These are phyloP conservation scores for Crenuchus spilurus DNA, from an alignment of 2,797 vertebrate species.

Conservation along the genomic window DNA sequence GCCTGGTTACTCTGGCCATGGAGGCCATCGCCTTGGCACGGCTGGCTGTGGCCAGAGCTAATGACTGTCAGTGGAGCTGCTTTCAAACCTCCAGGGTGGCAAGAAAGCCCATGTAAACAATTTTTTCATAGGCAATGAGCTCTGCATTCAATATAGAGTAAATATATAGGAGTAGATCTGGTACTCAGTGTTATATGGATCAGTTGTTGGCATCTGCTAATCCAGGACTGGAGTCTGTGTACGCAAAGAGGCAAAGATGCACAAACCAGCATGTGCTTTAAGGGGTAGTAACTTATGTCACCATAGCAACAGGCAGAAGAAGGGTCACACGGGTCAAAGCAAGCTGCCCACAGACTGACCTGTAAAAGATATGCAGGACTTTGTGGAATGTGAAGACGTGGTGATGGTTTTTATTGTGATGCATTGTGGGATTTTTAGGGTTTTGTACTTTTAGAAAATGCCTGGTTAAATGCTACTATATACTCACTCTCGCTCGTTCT, in stretches of 20 bases:
- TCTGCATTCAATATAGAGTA: background rate
- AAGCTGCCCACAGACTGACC: background rate
- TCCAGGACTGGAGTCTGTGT: background rate
- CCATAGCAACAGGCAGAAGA: background rate
- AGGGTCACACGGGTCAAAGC: background rate
- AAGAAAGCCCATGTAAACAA: conserved; percentile 47
- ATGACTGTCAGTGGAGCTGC: conserved; percentile 30
- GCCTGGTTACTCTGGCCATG: conserved; percentile 49
- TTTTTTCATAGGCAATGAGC: conserved; percentile 31
- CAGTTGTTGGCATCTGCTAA: background rate
- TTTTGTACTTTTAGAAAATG: no score
- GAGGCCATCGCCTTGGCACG: conserved; percentile 13
- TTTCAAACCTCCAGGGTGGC: conserved; percentile 16
- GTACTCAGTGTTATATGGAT: background rate
- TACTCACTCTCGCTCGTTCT: no score
- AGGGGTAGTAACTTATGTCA: background rate
- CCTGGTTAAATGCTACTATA: no score
- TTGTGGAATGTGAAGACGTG: no score
- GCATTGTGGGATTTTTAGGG: no score
- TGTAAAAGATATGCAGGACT: background rate
- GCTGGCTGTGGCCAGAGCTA: conserved; percentile 36
- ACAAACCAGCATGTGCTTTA: background rate
- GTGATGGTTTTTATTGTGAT: no score
- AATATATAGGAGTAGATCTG: background rate
- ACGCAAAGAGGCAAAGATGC: background rate